These are phyloP conservation scores for Pristis pectinata DNA, from an alignment of 2,797 vertebrate species.

Conservation along the genomic window DNA sequence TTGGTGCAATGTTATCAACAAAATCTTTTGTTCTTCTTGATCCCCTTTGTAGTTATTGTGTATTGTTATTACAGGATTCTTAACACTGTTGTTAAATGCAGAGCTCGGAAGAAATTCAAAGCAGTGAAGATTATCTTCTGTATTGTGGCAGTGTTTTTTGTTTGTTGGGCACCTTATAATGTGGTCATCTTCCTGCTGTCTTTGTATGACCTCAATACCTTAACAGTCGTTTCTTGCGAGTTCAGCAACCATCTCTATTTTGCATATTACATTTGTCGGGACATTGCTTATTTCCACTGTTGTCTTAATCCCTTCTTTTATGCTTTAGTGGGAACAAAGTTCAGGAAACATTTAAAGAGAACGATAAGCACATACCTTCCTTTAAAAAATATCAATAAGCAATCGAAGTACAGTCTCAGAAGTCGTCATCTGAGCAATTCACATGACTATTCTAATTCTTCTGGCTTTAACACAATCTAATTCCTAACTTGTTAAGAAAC, in stretches of 20 bases:
- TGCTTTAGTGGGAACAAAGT: conserved; percentile 47
- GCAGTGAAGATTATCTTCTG: conserved; percentile 44
- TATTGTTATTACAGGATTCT: conserved; percentile 46
- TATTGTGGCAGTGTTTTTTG: conserved; percentile 45
- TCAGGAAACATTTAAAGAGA: conserved; percentile 42
- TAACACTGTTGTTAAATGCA: conserved; percentile 40
- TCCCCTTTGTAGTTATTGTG: conserved; percentile 46
- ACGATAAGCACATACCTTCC: neutral
- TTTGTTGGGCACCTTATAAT: conserved; percentile 51
- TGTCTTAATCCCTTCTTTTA: conserved; percentile 51
- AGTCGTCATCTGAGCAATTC: neutral
- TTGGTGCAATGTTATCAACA: conserved; percentile 42
- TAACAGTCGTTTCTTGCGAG: neutral
- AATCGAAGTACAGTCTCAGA: neutral
- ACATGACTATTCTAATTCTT: neutral
- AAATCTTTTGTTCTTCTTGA: conserved; percentile 46
- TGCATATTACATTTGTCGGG: conserved; percentile 44
- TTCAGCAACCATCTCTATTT: neutral
- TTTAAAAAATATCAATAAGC: neutral
- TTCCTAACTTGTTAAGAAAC: neutral
- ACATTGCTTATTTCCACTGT: conserved; percentile 48
- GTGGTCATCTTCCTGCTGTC: conserved; percentile 44
- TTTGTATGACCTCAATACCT: neutral
- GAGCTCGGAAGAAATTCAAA: conserved; percentile 41
- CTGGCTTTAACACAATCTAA: neutral